Evolutionary conservation across 2,113 vertebrate genomes (phyloP).

Genomic region (Daubentonia madagascariensis): DNA sequence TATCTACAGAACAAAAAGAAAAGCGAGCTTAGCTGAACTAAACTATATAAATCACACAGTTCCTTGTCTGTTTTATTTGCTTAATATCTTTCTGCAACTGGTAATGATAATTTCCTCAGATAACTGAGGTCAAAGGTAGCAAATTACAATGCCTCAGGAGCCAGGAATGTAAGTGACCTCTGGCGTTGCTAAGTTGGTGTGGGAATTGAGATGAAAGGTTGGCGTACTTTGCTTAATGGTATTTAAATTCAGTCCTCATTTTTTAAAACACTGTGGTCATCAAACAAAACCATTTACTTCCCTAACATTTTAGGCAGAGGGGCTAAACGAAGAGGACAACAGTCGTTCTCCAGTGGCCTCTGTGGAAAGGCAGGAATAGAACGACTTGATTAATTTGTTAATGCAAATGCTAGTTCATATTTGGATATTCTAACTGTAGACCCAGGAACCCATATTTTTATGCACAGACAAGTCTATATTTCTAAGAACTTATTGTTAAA

Average conservation of each 20-base stretch:
- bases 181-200: background rate
- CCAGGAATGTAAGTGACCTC: background rate
- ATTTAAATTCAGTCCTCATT: background rate
- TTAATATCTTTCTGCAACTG: background rate
- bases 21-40: background rate
- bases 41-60: background rate
- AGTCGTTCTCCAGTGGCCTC: background rate
- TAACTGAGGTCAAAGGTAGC: background rate
- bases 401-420: background rate
- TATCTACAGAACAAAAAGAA: background rate
- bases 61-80: background rate
- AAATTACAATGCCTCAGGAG: background rate
- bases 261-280: background rate
- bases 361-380: background rate
- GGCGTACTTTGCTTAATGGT: background rate
- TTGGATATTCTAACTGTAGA: background rate
- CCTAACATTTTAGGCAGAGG: background rate
- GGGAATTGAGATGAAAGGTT: background rate
- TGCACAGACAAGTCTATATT: background rate
- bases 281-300: background rate
- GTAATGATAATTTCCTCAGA: background rate
- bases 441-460: background rate
- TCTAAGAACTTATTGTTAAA: background rate
- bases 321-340: background rate
- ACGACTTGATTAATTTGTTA: background rate